phyloP scores from a whole-genome alignment of 2,113 vertebrate species.

The Cyphomyrus plagiostoma region DNA sequence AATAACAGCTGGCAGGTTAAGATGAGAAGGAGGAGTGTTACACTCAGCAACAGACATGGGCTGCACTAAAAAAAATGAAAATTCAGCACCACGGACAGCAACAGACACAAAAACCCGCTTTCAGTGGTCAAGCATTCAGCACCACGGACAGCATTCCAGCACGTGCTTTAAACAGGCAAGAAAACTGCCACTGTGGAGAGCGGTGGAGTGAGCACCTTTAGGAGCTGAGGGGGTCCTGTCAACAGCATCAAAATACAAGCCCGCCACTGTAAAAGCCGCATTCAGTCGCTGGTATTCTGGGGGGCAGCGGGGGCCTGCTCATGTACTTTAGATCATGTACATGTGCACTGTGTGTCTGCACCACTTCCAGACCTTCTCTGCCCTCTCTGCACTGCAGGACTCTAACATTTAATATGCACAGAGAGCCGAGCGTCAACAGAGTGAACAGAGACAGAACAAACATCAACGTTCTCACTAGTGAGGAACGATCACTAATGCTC shows the following conservation, averaged over 20 bases:
- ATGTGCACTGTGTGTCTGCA: neutral
- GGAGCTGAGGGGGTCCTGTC: neutral
- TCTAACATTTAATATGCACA: neutral
- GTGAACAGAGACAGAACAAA: neutral
- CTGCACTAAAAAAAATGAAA: too few relatives aligned
- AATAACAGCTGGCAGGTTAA: neutral
- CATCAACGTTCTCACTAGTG: neutral
- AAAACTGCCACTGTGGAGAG: neutral
- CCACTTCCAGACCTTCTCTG: neutral
- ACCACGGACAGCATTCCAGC: neutral
- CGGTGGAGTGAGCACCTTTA: neutral
- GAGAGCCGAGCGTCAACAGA: neutral
- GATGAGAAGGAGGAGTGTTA: neutral
- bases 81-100: neutral
- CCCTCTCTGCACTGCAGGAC: neutral
- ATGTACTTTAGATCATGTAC: neutral
- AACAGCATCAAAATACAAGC: neutral
- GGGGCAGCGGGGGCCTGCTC: neutral
- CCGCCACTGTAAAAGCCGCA: neutral
- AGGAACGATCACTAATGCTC: neutral
- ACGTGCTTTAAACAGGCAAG: neutral
- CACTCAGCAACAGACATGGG: neutral
- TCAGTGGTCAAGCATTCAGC: neutral
- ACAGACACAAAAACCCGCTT: too few relatives aligned
- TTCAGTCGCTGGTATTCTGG: neutral